Evolutionary conservation across 2,113 vertebrate genomes (phyloP).

Genomic region (Elaphurus davidianus): DNA sequence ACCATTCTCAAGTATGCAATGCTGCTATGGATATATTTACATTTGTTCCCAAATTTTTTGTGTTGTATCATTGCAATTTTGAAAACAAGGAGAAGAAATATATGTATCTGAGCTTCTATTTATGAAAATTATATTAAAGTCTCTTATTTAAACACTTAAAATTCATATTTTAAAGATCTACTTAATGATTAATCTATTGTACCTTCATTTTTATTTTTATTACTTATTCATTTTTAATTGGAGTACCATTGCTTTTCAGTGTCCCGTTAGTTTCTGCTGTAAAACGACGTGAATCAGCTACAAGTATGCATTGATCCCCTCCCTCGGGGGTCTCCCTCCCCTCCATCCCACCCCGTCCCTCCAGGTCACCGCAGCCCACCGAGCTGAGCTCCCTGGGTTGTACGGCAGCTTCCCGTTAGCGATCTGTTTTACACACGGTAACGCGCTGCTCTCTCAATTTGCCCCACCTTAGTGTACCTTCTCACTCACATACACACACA

Average conservation of each 20-base stretch:
- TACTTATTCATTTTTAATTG: neutral
- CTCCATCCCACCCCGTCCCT: neutral
- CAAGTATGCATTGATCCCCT: accelerated
- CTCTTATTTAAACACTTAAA: neutral
- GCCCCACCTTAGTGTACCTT: neutral
- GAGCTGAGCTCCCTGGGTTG: neutral
- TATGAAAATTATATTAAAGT: neutral
- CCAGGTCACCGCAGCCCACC: neutral
- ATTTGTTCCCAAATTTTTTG: neutral
- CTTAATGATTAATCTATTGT: neutral
- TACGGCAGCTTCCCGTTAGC: accelerated
- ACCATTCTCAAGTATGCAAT: neutral
- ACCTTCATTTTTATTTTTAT: neutral
- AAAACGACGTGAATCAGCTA: neutral
- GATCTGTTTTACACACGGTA: accelerated
- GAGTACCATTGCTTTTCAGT: neutral
- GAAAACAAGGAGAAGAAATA: neutral
- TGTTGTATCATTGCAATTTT: neutral
- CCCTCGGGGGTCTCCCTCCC: neutral
- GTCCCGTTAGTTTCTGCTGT: neutral
- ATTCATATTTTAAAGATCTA: neutral
- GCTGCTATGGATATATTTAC: neutral
- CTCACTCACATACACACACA: neutral
- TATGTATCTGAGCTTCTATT: neutral
- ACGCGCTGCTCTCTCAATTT: accelerated